These are phyloP conservation scores for Xylocampa areola DNA, from an alignment of 2,888 invertebrate species.

Conservation along the genomic window DNA sequence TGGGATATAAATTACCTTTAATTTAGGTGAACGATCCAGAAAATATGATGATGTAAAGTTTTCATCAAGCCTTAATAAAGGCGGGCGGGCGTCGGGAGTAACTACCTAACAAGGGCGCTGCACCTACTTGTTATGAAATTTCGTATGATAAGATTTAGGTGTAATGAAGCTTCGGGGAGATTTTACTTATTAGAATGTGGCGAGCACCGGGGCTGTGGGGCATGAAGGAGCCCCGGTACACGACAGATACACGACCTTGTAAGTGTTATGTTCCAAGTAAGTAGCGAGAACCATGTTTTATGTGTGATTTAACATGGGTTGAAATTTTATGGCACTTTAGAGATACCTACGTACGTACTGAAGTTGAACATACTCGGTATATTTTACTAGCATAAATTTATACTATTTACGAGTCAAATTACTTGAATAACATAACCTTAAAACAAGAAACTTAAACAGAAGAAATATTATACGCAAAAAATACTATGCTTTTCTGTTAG, in stretches of 20 bases:
- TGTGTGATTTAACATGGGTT: constrained; percentile 51
- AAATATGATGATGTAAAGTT: constrained; percentile 87
- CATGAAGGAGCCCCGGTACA: constrained; percentile 20
- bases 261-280: constrained; percentile 46
- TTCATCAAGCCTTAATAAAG: constrained; percentile 83
- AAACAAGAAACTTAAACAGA: background rate
- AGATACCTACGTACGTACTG: constrained; percentile 22
- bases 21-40: constrained; percentile 86
- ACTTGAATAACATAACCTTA: constrained; percentile 12
- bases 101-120: constrained; percentile 60
- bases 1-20: constrained; percentile 88
- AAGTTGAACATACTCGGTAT: constrained; percentile 4
- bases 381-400: constrained; percentile 7
- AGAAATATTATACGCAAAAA: constrained; percentile 9
- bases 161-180: constrained; percentile 40
- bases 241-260: constrained; percentile 33
- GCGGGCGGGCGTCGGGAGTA: constrained; percentile 58
- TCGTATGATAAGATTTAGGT: constrained; percentile 52
- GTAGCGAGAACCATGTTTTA: constrained; percentile 43
- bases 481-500: background rate
- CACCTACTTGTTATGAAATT: constrained; percentile 69
- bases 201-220: constrained; percentile 16
- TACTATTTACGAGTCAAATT: constrained; percentile 9
- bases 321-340: constrained; percentile 43
- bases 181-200: constrained; percentile 54